phyloP scores from a whole-genome alignment of 2,888 invertebrate species.

The Dolomedes plantarius region DNA sequence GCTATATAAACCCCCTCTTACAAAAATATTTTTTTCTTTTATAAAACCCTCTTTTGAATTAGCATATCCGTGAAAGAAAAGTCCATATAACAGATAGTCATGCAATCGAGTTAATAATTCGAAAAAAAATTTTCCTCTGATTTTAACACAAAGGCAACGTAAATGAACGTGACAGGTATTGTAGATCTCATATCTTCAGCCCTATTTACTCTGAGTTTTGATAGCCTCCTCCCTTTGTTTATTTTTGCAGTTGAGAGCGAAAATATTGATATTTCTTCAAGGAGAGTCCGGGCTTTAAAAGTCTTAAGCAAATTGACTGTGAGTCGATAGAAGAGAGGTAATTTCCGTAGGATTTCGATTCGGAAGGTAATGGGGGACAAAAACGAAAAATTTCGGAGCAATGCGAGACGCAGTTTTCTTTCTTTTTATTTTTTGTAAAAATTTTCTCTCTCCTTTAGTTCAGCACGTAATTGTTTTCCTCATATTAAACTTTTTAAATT shows the following conservation, averaged over 20 bases:
- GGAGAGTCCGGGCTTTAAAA: slow-evolving; percentile 12
- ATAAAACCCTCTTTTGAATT: too few relatives aligned
- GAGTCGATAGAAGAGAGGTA: slow-evolving; percentile 30
- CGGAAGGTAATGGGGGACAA: background rate
- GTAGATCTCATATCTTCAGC: slow-evolving; percentile 4
- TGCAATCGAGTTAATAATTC: background rate
- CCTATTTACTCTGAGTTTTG: slow-evolving; percentile 32
- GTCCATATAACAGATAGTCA: background rate
- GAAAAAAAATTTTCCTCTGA: slow-evolving; percentile 31
- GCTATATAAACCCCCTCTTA: too few relatives aligned
- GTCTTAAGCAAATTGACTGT: slow-evolving; percentile 35
- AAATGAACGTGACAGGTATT: slow-evolving; percentile 66
- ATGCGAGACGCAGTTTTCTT: too few relatives aligned
- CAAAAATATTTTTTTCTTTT: too few relatives aligned
- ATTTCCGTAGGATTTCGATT: slow-evolving; percentile 21
- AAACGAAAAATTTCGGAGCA: background rate
- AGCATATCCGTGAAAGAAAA: too few relatives aligned
- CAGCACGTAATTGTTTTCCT: background rate
- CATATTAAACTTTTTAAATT: background rate
- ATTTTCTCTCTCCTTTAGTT: too few relatives aligned
- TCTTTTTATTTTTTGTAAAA: background rate
- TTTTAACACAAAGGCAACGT: slow-evolving; percentile 41
- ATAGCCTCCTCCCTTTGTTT: slow-evolving; percentile 2
- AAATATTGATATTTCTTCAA: slow-evolving; percentile 4
- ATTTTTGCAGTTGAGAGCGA: background rate